These are phyloP conservation scores for Polypedilum pembai DNA, from an alignment of 1,140 invertebrate genomes.

Conservation along the genomic window DNA sequence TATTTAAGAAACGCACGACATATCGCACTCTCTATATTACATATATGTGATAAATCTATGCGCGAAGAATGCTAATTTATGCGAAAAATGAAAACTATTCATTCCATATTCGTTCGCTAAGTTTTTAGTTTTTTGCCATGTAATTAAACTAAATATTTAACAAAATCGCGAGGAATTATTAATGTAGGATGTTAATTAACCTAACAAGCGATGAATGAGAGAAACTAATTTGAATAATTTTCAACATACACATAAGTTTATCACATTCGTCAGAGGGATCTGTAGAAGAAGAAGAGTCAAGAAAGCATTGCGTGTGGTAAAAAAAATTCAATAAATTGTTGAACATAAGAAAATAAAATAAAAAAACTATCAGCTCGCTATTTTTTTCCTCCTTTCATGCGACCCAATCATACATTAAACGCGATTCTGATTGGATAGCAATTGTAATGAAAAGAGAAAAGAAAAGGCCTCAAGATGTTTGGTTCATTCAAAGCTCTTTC, in stretches of 20 bases:
- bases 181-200: conserved; percentile 6
- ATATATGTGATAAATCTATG: not conserved
- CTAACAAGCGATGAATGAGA: not conserved
- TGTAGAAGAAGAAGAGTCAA: not conserved
- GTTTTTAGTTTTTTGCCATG: conserved; percentile 15
- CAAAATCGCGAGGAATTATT: not conserved
- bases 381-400: not conserved
- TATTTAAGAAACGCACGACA: not conserved
- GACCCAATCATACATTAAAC: conserved; percentile 3
- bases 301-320: not conserved
- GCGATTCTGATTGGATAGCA: conserved; percentile 11
- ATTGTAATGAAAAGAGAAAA: conserved; percentile 1
- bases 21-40: not conserved
- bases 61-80: not conserved
- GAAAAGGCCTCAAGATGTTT: conserved; percentile 3
- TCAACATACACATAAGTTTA: too few relatives aligned
- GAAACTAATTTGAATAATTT: too few relatives aligned
- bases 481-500: not conserved
- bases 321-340: conserved; percentile 15
- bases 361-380: conserved; percentile 8
- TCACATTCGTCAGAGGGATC: not conserved
- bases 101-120: not conserved
- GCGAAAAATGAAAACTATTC: not conserved
- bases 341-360: not conserved
- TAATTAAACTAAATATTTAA: conserved; percentile 20